Evolutionary conservation across 1,140 invertebrate species (phyloP).

Genomic region (Drosophila hydei): DNA sequence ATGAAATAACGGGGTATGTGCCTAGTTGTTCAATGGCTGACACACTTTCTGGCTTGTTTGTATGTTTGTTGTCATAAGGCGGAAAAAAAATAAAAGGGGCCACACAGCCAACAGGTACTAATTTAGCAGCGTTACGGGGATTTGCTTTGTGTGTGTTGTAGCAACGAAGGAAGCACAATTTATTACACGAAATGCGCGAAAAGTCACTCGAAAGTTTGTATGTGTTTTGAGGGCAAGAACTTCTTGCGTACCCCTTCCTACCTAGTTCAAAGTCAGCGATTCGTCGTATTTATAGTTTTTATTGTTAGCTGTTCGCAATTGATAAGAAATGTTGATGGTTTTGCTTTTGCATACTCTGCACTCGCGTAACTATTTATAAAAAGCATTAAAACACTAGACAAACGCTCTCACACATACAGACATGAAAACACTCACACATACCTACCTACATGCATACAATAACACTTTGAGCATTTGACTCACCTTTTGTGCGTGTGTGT

Average conservation of each 20-base stretch:
- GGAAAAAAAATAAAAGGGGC: constrained; percentile 31
- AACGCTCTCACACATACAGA: constrained; percentile 31
- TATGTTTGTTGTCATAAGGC: constrained; percentile 30
- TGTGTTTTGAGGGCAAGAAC: constrained; percentile 27
- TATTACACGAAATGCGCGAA: constrained; percentile 74
- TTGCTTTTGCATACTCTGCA: constrained; percentile 48
- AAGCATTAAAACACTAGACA: constrained; percentile 40
- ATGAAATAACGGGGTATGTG: constrained; percentile 30
- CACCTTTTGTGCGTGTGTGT: constrained; percentile 57
- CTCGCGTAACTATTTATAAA: constrained; percentile 66
- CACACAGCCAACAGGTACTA: constrained; percentile 71
- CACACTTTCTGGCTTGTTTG: constrained; percentile 33
- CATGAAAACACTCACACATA: not conserved
- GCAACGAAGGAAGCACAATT: constrained; percentile 64
- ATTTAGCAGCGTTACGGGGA: constrained; percentile 63
- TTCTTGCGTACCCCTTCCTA: constrained; percentile 21
- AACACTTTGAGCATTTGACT: constrained; percentile 42
- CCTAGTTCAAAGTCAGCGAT: constrained; percentile 24
- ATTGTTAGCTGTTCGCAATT: constrained; percentile 59
- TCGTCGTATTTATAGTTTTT: constrained; percentile 66
- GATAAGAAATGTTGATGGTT: constrained; percentile 62
- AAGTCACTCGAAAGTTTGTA: constrained; percentile 56
- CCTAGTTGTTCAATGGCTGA: not conserved
- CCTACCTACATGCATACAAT: not conserved
- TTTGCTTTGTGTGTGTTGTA: constrained; percentile 42